Evolutionary conservation across 1,140 invertebrate genomes (phyloP).

Genomic region (Archegozetes longisetosus): DNA sequence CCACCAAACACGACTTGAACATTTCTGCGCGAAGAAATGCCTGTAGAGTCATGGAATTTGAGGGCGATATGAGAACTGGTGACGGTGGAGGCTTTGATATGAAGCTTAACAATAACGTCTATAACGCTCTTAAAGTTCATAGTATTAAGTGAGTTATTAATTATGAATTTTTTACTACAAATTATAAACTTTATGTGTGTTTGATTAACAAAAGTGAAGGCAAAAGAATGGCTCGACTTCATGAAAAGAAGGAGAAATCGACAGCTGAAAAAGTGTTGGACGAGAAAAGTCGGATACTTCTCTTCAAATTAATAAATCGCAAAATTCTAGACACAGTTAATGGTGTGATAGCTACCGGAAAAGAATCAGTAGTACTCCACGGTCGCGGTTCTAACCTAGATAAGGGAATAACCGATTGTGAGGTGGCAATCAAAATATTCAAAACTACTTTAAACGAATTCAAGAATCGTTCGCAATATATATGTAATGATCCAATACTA

Average conservation of each 20-base stretch:
- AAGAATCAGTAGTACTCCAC: slow-evolving; percentile 69
- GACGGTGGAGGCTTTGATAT: slow-evolving; percentile 73
- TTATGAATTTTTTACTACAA: too few relatives aligned
- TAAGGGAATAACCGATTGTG: slow-evolving; percentile 15
- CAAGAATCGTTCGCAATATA: slow-evolving; percentile 71
- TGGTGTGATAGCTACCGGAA: slow-evolving; percentile 67
- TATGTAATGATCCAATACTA: slow-evolving; percentile 71
- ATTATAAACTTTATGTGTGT: too few relatives aligned
- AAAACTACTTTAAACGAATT: slow-evolving; percentile 80
- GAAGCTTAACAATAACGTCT: slow-evolving; percentile 71
- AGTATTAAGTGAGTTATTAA: slow-evolving; percentile 8
- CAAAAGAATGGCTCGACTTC: slow-evolving; percentile 41
- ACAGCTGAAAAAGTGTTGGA: slow-evolving; percentile 66
- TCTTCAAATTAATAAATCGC: slow-evolving; percentile 69
- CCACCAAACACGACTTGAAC: slow-evolving; percentile 83
- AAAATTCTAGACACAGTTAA: slow-evolving; percentile 56
- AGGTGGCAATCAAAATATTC: slow-evolving; percentile 65
- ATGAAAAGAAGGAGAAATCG: slow-evolving; percentile 63
- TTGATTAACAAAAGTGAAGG: slow-evolving; percentile 31
- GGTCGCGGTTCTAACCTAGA: slow-evolving; percentile 28
- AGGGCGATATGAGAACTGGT: slow-evolving; percentile 59
- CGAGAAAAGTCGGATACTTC: slow-evolving; percentile 51
- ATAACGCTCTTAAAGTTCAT: slow-evolving; percentile 37
- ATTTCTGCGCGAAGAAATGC: slow-evolving; percentile 71
- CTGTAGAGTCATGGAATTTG: slow-evolving; percentile 53